Evolutionary conservation across 2,113 vertebrate species (phyloP), one percentile per base, ranked within the genome.

Genomic region (Ctenomys sociabilis): DNA sequence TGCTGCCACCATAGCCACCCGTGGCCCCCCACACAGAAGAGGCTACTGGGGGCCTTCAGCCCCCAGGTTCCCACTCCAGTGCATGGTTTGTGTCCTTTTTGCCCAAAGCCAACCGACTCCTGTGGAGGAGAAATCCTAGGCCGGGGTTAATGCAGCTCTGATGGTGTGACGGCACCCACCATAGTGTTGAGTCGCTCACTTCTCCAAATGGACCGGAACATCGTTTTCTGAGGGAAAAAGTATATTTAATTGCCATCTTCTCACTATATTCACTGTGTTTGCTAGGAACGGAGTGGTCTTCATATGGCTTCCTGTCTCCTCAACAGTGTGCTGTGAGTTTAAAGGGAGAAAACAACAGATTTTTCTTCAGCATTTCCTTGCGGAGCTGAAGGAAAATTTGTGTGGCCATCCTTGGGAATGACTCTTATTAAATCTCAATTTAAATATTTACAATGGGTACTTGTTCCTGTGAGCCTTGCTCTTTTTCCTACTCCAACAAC

Each of bases 361-460:
- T 83, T 78, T 72, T 66, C 24, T 63, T 80, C 17, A 40, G 11
- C 35, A n/a, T 63, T 77, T 87, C 82, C 80, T 73, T 95, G 82
- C 54, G 35, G 19, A 70, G 81, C 68, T 35, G 9, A 37, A 45
- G 85, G 91, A 87, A 19, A 66, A 85, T 77, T 90, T 54, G 32
- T 59, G 35, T n/a, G n/a, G 83, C 63, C 45, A 37, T 84, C 28
- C 81, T 94, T 86, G 57, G 87, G 43, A 63, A 77, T 14, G 22
- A 14, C 70, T 78, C 32, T 80, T 66, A 68, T 52, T 93, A 82
- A 90, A 82, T 96, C 84, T 93, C 24, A 52, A 49, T 22, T 87
- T 88, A 63, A 52, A 13, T 87, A 85, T 95, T 64, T 73, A 22
- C 68, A 1, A 61, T 8, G 17, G 30, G 16, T 7, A 17, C 32